phyloP scores from a whole-genome alignment of 2,888 invertebrate genomes.

The Eupeodes luniger region DNA sequence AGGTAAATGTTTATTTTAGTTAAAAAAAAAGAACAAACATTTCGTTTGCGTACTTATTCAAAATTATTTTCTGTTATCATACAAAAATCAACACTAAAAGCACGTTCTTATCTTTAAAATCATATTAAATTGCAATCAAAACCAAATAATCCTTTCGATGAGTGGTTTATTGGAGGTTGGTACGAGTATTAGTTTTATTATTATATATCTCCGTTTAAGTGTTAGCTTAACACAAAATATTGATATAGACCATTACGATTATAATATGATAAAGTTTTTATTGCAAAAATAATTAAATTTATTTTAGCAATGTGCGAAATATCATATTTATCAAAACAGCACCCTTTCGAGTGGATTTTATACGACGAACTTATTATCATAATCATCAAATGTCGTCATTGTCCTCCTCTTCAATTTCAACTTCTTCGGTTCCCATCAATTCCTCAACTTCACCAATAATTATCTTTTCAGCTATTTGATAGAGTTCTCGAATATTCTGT shows the following conservation, averaged over 20 bases:
- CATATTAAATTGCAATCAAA: slow-evolving; percentile 52
- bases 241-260: background rate
- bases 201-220: background rate
- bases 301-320: slow-evolving; percentile 6
- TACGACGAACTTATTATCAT: slow-evolving; percentile 14
- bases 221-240: background rate
- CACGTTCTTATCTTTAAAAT: slow-evolving; percentile 49
- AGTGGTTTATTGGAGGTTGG: background rate
- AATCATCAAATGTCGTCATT: slow-evolving; percentile 25
- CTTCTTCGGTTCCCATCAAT: slow-evolving; percentile 68
- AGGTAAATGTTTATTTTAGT: no score
- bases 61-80: background rate
- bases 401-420: slow-evolving; percentile 54
- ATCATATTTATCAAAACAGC: background rate
- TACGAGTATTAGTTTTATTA: background rate
- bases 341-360: background rate
- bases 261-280: slow-evolving; percentile 3
- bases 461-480: slow-evolving; percentile 86
- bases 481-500: slow-evolving; percentile 87
- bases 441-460: slow-evolving; percentile 84
- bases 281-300: slow-evolving; percentile 24
- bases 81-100: background rate
- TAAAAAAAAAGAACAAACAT: no score
- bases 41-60: background rate
- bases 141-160: slow-evolving; percentile 23